These are phyloP conservation scores for Lepidocolaptes lacrymiger DNA, from an alignment of 2,797 vertebrate genomes.

Conservation along the genomic window DNA sequence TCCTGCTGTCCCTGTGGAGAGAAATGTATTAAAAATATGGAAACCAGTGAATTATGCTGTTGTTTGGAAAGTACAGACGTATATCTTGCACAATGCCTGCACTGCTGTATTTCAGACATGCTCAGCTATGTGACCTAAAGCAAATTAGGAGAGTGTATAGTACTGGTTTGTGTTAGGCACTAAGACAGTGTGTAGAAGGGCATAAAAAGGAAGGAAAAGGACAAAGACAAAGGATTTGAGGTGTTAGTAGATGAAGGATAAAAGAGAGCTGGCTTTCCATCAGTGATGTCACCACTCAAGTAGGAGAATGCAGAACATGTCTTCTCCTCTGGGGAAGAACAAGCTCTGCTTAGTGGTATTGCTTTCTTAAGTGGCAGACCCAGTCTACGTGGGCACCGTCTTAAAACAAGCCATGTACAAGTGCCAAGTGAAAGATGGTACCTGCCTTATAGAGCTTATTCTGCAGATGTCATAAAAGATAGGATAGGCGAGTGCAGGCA, in stretches of 20 bases:
- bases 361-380: neutral
- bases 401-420: neutral
- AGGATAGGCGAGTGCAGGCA: neutral
- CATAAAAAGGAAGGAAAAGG: neutral
- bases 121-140: neutral
- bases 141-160: neutral
- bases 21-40: slow-evolving; percentile 50
- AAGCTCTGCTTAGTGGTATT: slow-evolving; percentile 26
- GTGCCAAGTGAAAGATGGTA: neutral
- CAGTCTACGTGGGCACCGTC: neutral
- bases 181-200: neutral
- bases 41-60: slow-evolving; percentile 47
- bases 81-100: neutral
- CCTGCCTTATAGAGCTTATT: neutral
- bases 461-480: neutral
- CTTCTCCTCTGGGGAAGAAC: neutral
- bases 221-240: neutral
- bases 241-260: neutral
- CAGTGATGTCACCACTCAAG: neutral
- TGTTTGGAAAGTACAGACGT: slow-evolving; percentile 40
- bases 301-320: neutral
- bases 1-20: slow-evolving; percentile 51
- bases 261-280: neutral
- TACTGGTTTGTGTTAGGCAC: neutral
- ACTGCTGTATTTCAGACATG: slow-evolving; percentile 10